Evolutionary conservation across 2,113 vertebrate genomes (phyloP).

Genomic region (Strix uralensis): DNA sequence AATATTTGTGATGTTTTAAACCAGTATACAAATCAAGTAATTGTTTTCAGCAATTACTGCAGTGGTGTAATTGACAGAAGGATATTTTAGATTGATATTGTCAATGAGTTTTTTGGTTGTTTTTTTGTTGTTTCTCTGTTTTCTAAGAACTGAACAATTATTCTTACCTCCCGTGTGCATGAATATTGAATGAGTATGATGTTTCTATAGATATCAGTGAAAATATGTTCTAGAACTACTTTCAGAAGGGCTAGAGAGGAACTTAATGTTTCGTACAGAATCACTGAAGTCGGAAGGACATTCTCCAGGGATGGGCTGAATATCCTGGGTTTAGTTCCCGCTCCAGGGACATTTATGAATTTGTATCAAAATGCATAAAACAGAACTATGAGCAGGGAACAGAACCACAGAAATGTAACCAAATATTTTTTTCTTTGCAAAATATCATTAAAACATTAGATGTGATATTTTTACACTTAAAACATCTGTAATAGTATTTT

Average conservation of each 20-base stretch:
- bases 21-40: background rate
- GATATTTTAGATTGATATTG: background rate
- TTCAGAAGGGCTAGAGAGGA: background rate
- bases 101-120: accelerated
- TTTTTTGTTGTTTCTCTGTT: background rate
- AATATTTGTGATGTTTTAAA: background rate
- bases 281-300: background rate
- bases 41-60: background rate
- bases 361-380: background rate
- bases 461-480: background rate
- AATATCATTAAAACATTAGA: background rate
- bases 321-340: background rate
- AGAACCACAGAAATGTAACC: background rate
- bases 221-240: background rate
- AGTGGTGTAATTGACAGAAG: background rate
- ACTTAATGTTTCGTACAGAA: background rate
- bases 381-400: background rate
- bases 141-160: background rate
- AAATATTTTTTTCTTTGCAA: background rate
- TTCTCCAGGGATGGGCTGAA: background rate
- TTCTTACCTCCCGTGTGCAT: background rate
- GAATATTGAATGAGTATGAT: background rate
- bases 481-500: background rate
- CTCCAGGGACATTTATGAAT: background rate
- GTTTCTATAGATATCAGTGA: background rate